Base-by-base conservation (phyloP, 2,888 invertebrate genomes). In the Euplexia lucipara region DNA sequence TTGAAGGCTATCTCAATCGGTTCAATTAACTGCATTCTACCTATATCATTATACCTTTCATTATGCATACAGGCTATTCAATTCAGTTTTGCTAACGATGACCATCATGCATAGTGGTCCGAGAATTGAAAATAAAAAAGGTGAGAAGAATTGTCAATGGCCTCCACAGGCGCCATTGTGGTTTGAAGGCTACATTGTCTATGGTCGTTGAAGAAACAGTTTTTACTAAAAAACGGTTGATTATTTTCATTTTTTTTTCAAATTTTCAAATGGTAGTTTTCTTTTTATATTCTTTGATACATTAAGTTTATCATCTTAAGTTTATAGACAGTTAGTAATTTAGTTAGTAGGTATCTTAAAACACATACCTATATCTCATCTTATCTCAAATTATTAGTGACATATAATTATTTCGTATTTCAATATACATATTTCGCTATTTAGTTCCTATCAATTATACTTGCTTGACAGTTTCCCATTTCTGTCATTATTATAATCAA, bases 1-100 rank as follows among this genome's bases (percentile, higher is more conserved):
- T 53, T 37, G 49, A 18, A 60, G 67, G 79, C 77, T 77, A 78
- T 78, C 77, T 79, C 34, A 63, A 72, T 75, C 67, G 54, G 8
- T 47, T 70, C 63, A 75, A 78, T 79, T 67, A 80, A 66, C 54
- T 80, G 45, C 59, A 57, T 56, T 57, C 56, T 70, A 53, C 18
- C 57, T 70, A 53, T 56, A 58, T 52, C 64, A 70, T 59, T 65
- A 73, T 73, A 65, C 45, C 34, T 59, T 51, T 52, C 67, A 70
- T 53, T 75, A 78, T 78, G 66, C 64, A 70, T 56, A 37, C 58
- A 32, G 41, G 42, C 41, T 52, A 76, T 64, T 72, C 49, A 56
- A 75, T 78, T 69, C 69, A 70, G 45, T 65, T 62, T 63, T 56
- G 49, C 48, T 79, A 76, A 73, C 64, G 65, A 79, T 47, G 67